These are phyloP conservation scores for Odontamblyopus lacepedii DNA, from an alignment of 2,797 vertebrate genomes.

Conservation along the genomic window DNA sequence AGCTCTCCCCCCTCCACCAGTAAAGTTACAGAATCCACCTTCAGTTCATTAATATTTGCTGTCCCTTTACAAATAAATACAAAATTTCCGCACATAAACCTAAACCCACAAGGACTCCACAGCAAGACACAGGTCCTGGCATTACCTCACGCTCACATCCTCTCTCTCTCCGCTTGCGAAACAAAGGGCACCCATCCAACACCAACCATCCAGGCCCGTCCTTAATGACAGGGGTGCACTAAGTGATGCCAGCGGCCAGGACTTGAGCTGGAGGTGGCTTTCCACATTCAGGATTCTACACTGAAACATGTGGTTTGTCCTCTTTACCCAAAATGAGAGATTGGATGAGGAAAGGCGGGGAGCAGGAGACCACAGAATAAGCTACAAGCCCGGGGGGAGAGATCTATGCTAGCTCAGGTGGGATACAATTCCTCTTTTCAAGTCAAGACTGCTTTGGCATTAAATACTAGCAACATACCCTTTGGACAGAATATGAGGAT, in stretches of 20 bases:
- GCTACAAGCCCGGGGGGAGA: slow-evolving; percentile 59
- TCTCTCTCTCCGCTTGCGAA: slow-evolving; percentile 35
- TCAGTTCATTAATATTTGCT: too few species aligned
- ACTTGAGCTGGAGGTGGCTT: slow-evolving; percentile 70
- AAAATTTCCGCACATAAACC: slow-evolving; percentile 40
- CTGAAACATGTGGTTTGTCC: slow-evolving; percentile 76
- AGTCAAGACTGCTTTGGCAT: slow-evolving; percentile 53
- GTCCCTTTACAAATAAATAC: too few species aligned
- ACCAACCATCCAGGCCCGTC: slow-evolving; percentile 63
- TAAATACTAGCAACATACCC: slow-evolving; percentile 47
- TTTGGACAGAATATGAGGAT: slow-evolving; percentile 58
- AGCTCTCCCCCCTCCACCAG: too few species aligned
- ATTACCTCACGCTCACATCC: slow-evolving; percentile 74
- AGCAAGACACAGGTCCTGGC: slow-evolving; percentile 50
- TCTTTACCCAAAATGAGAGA: slow-evolving; percentile 49
- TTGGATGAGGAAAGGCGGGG: slow-evolving; percentile 50
- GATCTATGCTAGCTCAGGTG: slow-evolving; percentile 67
- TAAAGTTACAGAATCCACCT: too few species aligned
- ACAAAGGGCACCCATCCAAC: slow-evolving; percentile 65
- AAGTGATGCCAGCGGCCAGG: slow-evolving; percentile 69
- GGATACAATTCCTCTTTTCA: slow-evolving; percentile 57
- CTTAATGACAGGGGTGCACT: slow-evolving; percentile 74
- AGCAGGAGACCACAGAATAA: slow-evolving; percentile 65
- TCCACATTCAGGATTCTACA: slow-evolving; percentile 68
- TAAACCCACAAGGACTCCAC: slow-evolving; percentile 61